A percentile compares a stretch with the other conserved stretches of the same genome.
Evolutionary conservation across 2,888 invertebrate species (phyloP).

Genomic region (Blomia tropicalis): DNA sequence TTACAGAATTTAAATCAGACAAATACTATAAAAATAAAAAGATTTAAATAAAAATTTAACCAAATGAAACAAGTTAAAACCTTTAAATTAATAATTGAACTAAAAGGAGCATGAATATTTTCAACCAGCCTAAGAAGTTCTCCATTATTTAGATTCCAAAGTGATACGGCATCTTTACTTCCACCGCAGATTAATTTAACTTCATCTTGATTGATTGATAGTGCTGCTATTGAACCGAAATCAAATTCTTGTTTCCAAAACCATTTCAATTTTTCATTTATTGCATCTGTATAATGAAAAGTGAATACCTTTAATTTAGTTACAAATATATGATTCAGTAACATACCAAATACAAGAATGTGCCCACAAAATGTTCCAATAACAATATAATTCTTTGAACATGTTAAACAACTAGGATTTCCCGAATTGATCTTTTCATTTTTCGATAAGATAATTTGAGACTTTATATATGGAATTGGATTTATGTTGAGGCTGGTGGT

Average conservation of each 20-base stretch:
- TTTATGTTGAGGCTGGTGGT: background rate
- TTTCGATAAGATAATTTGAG: constrained; percentile 65
- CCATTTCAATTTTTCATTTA: constrained; percentile 78
- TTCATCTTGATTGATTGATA: constrained; percentile 72
- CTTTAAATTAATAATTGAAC: constrained; percentile 59
- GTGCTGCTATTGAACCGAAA: constrained; percentile 44
- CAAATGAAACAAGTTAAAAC: constrained; percentile 36
- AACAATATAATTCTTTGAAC: constrained; percentile 43
- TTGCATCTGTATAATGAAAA: constrained; percentile 34
- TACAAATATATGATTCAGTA: constrained; percentile 31
- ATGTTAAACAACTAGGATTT: constrained; percentile 53
- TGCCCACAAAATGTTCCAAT: constrained; percentile 87
- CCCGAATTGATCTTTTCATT: constrained; percentile 75
- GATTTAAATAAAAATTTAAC: background rate
- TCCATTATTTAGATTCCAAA: constrained; percentile 65
- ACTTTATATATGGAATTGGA: constrained; percentile 31
- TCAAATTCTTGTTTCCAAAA: constrained; percentile 49
- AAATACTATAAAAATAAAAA: constrained; percentile 43
- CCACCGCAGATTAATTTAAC: constrained; percentile 63
- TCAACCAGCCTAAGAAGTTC: constrained; percentile 53
- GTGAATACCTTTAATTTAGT: background rate
- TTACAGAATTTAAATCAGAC: constrained; percentile 53
- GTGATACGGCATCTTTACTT: constrained; percentile 57
- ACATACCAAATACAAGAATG: constrained; percentile 61
- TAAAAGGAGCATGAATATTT: constrained; percentile 66